These are phyloP conservation scores for Aix galericulata DNA, from an alignment of 2,113 vertebrate species.

Conservation along the genomic window DNA sequence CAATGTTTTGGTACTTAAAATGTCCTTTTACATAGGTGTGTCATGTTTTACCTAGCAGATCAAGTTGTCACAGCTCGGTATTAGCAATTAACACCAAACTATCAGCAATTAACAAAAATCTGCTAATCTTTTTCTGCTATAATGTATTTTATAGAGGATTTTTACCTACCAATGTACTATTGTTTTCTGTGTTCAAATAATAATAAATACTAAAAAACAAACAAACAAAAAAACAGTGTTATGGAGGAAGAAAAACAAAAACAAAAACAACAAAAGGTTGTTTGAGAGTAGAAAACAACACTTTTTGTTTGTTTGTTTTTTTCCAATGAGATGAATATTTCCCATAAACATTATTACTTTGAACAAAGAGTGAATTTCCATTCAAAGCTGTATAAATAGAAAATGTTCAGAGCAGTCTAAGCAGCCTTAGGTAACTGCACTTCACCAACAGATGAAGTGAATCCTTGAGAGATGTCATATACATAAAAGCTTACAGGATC, in stretches of 20 bases:
- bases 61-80: background rate
- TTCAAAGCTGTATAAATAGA: conserved; percentile 41
- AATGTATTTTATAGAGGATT: accelerated
- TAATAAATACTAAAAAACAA: background rate
- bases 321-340: conserved; percentile 22
- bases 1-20: background rate
- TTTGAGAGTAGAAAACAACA: background rate
- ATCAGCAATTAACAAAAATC: background rate
- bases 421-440: conserved; percentile 31
- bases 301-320: background rate
- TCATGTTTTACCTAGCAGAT: background rate
- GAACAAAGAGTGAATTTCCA: conserved; percentile 43
- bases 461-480: background rate
- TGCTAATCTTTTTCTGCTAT: background rate
- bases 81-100: accelerated
- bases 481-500: conserved; percentile 1
- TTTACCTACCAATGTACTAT: background rate
- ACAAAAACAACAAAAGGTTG: background rate
- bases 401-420: conserved; percentile 47
- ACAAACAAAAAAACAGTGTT: too few relatives aligned
- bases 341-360: background rate
- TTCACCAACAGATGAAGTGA: background rate
- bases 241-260: background rate
- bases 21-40: accelerated
- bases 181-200: background rate